Conservation (phyloP, 2,888 invertebrate species). For the Acrobasis consociella region DNA sequence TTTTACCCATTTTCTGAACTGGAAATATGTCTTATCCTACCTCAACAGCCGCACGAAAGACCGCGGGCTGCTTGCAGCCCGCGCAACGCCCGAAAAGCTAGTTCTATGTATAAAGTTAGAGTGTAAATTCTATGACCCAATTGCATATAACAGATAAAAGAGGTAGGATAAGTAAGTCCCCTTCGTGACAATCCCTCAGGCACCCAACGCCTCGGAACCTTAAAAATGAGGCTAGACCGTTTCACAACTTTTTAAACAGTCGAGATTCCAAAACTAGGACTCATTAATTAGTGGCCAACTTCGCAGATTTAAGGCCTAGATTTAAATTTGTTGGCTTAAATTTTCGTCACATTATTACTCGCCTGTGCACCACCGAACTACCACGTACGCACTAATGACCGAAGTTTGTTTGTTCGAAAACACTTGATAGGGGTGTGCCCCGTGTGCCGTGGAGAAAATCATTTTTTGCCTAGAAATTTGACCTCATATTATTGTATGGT, state of each 20-base stretch:
- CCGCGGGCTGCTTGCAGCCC: too few species aligned
- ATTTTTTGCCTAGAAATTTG: too few species aligned
- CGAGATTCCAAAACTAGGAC: background rate
- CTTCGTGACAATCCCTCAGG: too few species aligned
- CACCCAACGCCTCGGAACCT: background rate
- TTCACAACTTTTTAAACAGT: background rate
- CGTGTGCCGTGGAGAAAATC: background rate
- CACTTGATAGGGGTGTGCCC: constrained; percentile 1
- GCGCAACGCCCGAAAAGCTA: too few species aligned
- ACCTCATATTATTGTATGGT: too few species aligned
- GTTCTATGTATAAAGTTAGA: too few species aligned
- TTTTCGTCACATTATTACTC: background rate
- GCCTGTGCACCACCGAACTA: constrained; percentile 8
- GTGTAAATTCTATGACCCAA: too few species aligned
- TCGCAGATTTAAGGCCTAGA: background rate
- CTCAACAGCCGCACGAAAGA: too few species aligned
- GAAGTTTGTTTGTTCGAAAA: constrained; percentile 9
- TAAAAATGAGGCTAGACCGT: background rate
- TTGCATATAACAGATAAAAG: background rate
- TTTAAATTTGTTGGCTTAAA: background rate
- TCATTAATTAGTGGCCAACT: background rate
- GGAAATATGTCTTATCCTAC: too few species aligned
- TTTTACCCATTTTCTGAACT: too few species aligned
- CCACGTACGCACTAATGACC: constrained; percentile 20
- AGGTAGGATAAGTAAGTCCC: background rate